phyloP scores from a whole-genome alignment of 2,888 invertebrate genomes.

The Listrodromus nycthemerus region DNA sequence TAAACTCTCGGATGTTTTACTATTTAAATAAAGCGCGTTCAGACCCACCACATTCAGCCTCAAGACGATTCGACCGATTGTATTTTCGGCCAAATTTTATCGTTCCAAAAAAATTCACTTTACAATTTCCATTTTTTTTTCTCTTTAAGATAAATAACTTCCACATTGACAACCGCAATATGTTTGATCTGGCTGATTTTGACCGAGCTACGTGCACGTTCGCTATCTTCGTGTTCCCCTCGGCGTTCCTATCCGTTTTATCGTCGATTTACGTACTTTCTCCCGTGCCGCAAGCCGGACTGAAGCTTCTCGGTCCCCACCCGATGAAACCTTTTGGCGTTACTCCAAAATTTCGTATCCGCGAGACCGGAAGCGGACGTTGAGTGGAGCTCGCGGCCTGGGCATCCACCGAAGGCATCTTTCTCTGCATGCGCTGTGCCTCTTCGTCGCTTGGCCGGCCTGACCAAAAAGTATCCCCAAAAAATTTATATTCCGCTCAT shows the following conservation, averaged over 20 bases:
- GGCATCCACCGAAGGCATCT: background rate
- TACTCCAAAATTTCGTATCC: constrained; percentile 63
- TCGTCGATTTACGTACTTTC: constrained; percentile 62
- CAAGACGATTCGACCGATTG: too few relatives aligned
- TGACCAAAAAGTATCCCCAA: constrained; percentile 3
- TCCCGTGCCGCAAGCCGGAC: constrained; percentile 34
- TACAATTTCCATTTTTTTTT: constrained; percentile 27
- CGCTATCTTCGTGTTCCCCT: constrained; percentile 32
- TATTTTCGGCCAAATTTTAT: too few relatives aligned
- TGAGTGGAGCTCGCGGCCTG: constrained; percentile 45
- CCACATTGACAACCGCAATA: constrained; percentile 51
- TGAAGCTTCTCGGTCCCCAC: constrained; percentile 19
- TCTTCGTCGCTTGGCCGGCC: constrained; percentile 21
- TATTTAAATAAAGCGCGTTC: too few relatives aligned
- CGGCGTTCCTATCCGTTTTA: constrained; percentile 44
- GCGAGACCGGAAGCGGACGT: constrained; percentile 64
- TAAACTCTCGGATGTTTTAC: too few relatives aligned
- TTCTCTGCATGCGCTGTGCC: constrained; percentile 7
- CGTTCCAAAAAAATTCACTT: too few relatives aligned
- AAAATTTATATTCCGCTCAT: constrained; percentile 6
- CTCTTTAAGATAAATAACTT: background rate
- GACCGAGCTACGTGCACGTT: constrained; percentile 5
- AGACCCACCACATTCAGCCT: too few relatives aligned
- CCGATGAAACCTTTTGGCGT: constrained; percentile 59
- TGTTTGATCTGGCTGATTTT: constrained; percentile 6